These are phyloP conservation scores for Pipistrellus pygmaeus DNA, from an alignment of 2,797 vertebrate species.

Conservation along the genomic window DNA sequence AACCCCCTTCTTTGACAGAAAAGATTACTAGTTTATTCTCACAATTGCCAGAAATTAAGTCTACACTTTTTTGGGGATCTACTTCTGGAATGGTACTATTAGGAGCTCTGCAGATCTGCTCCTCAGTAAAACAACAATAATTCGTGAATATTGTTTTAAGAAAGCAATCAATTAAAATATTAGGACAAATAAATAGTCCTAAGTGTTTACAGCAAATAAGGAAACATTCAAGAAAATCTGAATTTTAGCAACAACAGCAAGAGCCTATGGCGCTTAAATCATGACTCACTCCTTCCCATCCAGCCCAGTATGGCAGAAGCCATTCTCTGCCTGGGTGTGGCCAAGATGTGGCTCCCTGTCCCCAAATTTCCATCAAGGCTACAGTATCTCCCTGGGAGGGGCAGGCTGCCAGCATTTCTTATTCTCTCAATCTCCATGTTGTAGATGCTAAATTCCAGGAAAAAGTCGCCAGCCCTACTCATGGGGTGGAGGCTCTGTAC, in stretches of 20 bases:
- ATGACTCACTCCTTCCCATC: not conserved
- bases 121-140: not conserved
- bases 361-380: too few species aligned
- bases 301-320: not conserved
- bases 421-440: not conserved
- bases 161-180: not conserved
- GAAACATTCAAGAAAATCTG: not conserved
- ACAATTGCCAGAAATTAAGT: not conserved
- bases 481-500: not conserved
- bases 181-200: not conserved
- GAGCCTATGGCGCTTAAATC: not conserved
- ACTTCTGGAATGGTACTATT: not conserved
- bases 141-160: conserved; percentile 49
- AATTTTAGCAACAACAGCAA: not conserved
- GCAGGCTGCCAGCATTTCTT: not conserved
- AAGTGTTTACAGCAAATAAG: conserved; percentile 5
- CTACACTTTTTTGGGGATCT: not conserved
- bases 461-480: not conserved
- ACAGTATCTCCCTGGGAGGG: not conserved
- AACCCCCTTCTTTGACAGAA: too few species aligned
- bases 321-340: not conserved
- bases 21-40: too few species aligned
- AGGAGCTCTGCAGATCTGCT: not conserved
- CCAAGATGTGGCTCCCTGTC: not conserved
- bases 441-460: not conserved